These are phyloP conservation scores for Aphis gossypii DNA, from an alignment of 1,140 invertebrate species.

Conservation along the genomic window DNA sequence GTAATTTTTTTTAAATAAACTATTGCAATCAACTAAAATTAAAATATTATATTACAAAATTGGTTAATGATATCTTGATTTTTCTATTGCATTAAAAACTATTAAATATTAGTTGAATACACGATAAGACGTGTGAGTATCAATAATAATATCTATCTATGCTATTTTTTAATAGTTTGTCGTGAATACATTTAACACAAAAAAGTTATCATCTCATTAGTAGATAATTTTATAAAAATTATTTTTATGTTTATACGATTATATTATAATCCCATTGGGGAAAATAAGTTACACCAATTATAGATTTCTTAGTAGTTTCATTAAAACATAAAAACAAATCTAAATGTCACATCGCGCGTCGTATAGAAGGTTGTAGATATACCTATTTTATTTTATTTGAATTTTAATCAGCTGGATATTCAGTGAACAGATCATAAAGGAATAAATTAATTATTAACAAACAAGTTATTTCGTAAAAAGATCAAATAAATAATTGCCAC, in stretches of 20 bases:
- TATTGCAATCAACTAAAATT: not conserved
- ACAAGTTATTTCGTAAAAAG: conserved; percentile 1
- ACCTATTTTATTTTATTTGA: not conserved
- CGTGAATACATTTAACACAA: not conserved
- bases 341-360: not conserved
- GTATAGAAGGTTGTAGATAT: not conserved
- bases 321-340: not conserved
- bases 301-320: not conserved
- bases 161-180: not conserved
- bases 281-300: not conserved
- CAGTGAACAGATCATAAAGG: not conserved
- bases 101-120: not conserved
- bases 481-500: not conserved
- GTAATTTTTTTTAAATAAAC: not conserved
- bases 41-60: not conserved
- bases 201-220: not conserved
- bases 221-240: not conserved
- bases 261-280: not conserved
- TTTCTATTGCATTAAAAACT: not conserved
- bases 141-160: not conserved
- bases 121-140: not conserved
- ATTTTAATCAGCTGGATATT: not conserved
- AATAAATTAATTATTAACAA: conserved; percentile 19
- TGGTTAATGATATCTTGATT: not conserved
- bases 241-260: not conserved